A percentile compares a stretch with the other conserved stretches of the same genome.
Evolutionary conservation across 2,797 vertebrate species (phyloP).

Genomic region (Falco biarmicus): DNA sequence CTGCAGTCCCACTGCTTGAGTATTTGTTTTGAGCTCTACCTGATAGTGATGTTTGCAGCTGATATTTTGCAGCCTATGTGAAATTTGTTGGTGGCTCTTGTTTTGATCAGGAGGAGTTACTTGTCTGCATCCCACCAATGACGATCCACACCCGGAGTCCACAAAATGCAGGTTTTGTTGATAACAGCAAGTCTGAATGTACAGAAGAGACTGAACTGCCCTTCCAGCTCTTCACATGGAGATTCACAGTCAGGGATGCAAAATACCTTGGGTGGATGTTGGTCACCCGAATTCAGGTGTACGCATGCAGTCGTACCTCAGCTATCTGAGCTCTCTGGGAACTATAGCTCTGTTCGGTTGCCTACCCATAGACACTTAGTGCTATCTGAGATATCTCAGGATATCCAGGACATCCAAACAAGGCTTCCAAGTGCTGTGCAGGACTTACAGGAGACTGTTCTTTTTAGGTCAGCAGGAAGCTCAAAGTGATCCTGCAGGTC

Average conservation of each 20-base stretch:
- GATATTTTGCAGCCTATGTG: neutral
- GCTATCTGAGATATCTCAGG: neutral
- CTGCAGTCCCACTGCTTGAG: neutral
- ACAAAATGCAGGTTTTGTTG: neutral
- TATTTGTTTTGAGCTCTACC: neutral
- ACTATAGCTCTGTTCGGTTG: neutral
- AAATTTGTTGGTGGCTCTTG: neutral
- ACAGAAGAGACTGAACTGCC: neutral
- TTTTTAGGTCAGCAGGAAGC: neutral
- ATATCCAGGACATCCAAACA: neutral
- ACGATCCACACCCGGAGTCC: neutral
- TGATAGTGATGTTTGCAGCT: neutral
- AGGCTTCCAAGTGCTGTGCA: neutral
- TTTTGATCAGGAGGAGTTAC: neutral
- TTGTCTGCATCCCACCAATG: neutral
- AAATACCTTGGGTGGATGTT: neutral
- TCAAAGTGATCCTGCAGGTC: neutral
- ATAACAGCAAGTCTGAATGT: neutral
- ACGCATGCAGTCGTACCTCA: rapidly evolving
- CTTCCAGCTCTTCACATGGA: neutral
- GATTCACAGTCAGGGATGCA: neutral
- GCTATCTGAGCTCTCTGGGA: neutral
- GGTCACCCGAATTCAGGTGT: neutral
- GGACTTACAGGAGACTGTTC: neutral
- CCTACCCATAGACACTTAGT: neutral